These are phyloP conservation scores for Nyctibius grandis DNA, from an alignment of 2,797 vertebrate genomes.

Conservation along the genomic window DNA sequence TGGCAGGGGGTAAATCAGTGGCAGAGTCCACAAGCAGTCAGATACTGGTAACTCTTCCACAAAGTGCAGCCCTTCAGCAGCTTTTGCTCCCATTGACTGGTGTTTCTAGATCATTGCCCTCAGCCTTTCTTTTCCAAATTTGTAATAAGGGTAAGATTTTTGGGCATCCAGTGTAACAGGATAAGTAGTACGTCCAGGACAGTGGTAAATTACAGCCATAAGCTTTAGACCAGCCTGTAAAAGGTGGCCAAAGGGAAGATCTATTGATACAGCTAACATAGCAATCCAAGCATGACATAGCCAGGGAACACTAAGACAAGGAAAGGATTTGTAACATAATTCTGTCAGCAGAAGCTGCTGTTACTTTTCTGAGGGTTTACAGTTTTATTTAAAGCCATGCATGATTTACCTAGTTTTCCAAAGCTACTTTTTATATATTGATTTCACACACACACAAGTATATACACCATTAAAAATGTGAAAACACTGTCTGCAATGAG, in stretches of 20 bases:
- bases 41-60: background rate
- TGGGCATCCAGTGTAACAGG: background rate
- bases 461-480: background rate
- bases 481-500: background rate
- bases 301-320: background rate
- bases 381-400: background rate
- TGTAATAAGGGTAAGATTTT: background rate
- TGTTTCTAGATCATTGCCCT: background rate
- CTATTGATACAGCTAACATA: background rate
- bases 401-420: background rate
- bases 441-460: background rate
- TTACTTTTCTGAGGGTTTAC: background rate
- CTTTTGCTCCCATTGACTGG: background rate
- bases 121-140: background rate
- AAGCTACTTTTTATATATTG: background rate
- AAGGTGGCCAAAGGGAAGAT: slow-evolving; percentile 26
- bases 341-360: slow-evolving; percentile 1
- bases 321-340: slow-evolving; percentile 12
- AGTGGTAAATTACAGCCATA: slow-evolving; percentile 17
- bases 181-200: background rate
- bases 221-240: background rate
- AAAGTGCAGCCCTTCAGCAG: background rate
- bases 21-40: background rate
- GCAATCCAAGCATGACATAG: slow-evolving; percentile 36
- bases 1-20: background rate